A percentile compares a stretch with the other conserved stretches of the same genome.
Evolutionary conservation across 2,113 vertebrate species (phyloP).

Genomic region (Amazona guildingii): DNA sequence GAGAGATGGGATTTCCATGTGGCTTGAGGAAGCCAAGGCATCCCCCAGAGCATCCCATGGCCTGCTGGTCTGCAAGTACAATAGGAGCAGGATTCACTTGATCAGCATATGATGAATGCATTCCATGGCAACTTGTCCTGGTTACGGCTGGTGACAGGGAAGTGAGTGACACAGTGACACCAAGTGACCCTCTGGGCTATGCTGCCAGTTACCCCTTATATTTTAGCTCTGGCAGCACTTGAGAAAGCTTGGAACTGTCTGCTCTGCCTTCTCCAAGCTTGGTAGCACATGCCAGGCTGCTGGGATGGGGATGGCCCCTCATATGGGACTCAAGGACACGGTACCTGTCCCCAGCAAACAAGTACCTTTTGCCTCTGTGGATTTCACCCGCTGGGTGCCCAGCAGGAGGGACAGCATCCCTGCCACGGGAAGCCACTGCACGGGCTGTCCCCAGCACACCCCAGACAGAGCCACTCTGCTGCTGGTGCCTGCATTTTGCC

Average conservation of each 20-base stretch:
- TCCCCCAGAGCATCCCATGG: fast-evolving
- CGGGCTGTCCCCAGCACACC: background rate
- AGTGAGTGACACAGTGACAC: background rate
- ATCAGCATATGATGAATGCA: background rate
- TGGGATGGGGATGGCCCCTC: background rate
- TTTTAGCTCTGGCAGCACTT: background rate
- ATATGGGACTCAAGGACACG: fast-evolving
- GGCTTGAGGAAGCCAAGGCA: background rate
- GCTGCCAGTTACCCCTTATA: fast-evolving
- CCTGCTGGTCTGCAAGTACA: background rate
- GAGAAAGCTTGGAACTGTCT: background rate
- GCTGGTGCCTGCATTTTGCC: background rate
- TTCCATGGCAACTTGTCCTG: background rate
- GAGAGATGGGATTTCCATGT: background rate
- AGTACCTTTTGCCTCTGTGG: fast-evolving
- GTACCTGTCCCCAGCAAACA: background rate
- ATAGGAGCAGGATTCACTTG: background rate
- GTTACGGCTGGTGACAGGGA: background rate
- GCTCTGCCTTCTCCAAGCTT: background rate
- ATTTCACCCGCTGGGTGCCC: fast-evolving
- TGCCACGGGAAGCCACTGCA: fast-evolving
- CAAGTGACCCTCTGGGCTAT: background rate
- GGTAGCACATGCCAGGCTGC: fast-evolving
- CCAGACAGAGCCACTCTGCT: background rate
- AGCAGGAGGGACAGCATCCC: background rate